A percentile compares a stretch with the other conserved stretches of the same genome.
Evolutionary conservation across 2,888 invertebrate species (phyloP).

Genomic region (Pyrocoelia pectoralis): DNA sequence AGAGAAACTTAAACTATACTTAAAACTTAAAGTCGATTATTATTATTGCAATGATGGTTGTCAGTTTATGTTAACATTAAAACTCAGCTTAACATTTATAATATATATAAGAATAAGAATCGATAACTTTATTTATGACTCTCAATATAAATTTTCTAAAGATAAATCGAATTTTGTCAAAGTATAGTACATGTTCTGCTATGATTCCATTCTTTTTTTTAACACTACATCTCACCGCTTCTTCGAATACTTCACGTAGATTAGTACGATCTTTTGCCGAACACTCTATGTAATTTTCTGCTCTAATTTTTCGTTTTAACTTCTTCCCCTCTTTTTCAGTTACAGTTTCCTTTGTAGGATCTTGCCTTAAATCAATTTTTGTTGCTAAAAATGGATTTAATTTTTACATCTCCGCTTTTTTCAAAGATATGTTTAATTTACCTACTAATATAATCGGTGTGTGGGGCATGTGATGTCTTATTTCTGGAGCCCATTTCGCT

Average conservation of each 20-base stretch:
- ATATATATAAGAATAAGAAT: not conserved
- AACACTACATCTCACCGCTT: constrained; percentile 51
- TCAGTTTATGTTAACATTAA: too few relatives aligned
- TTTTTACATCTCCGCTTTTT: not conserved
- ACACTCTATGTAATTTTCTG: constrained; percentile 56
- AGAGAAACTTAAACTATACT: too few relatives aligned
- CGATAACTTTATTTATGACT: not conserved
- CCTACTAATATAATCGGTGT: constrained; percentile 87
- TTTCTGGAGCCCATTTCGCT: constrained; percentile 92
- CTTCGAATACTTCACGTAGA: constrained; percentile 54
- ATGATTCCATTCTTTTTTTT: constrained; percentile 27
- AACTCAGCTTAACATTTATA: too few relatives aligned
- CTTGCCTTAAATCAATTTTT: constrained; percentile 77
- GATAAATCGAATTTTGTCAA: constrained; percentile 12
- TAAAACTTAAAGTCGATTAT: too few relatives aligned
- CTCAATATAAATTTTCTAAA: not conserved
- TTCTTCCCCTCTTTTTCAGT: constrained; percentile 79
- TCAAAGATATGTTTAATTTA: constrained; percentile 54
- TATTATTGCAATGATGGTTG: too few relatives aligned
- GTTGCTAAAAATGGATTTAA: constrained; percentile 67
- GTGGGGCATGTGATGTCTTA: constrained; percentile 81
- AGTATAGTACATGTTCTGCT: constrained; percentile 35
- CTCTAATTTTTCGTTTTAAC: constrained; percentile 68
- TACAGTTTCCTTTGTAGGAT: constrained; percentile 66
- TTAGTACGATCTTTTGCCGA: constrained; percentile 55